Evolutionary conservation across 2,113 vertebrate genomes (phyloP).

Genomic region (Chaetodon auriga): DNA sequence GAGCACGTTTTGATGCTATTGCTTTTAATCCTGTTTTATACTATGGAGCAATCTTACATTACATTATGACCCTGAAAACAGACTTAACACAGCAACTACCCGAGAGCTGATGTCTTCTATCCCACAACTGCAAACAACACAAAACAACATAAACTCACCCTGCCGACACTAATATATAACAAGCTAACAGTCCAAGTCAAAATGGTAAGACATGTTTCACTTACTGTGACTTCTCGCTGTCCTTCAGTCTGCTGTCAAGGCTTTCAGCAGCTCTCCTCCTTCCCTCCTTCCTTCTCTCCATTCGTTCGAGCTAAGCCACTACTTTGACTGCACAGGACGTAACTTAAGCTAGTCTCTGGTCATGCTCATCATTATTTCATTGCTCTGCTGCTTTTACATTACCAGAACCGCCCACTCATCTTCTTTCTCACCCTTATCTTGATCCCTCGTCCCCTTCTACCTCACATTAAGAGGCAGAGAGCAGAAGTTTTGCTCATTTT

Average conservation of each 20-base stretch:
- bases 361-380: slow-evolving; percentile 88
- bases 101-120: not conserved
- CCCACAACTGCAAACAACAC: not conserved
- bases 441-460: slow-evolving; percentile 34
- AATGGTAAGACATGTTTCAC: slow-evolving; percentile 46
- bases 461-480: slow-evolving; percentile 5
- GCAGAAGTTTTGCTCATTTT: not conserved
- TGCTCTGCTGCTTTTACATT: slow-evolving; percentile 75
- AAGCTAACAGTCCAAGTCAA: not conserved
- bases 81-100: not conserved
- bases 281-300: slow-evolving; percentile 55
- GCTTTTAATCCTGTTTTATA: not conserved
- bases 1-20: not conserved
- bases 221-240: slow-evolving; percentile 56
- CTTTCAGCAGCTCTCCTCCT: slow-evolving; percentile 52
- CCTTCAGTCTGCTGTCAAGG: slow-evolving; percentile 29
- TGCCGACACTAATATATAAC: not conserved
- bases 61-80: slow-evolving; percentile 28
- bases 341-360: slow-evolving; percentile 83
- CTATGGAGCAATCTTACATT: not conserved
- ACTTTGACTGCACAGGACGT: slow-evolving; percentile 75
- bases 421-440: slow-evolving; percentile 54
- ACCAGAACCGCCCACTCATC: slow-evolving; percentile 70
- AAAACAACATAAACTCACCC: not conserved
- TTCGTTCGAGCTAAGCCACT: slow-evolving; percentile 51